Percentiles rank a stretch among this genome's conserved stretches.
Evolutionary conservation across 2,888 invertebrate species (phyloP).

Genomic region (Griposia aprilina): DNA sequence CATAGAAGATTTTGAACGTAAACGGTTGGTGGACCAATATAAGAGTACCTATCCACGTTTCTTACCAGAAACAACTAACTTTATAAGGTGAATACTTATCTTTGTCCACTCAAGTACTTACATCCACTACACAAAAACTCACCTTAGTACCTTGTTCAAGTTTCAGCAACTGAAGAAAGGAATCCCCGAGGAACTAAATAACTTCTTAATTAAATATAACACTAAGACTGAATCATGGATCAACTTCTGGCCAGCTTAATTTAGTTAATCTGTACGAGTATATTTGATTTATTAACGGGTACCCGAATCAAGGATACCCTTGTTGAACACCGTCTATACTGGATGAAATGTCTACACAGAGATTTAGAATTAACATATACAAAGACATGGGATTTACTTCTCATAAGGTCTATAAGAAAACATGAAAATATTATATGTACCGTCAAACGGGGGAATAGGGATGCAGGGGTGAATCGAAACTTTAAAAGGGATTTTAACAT

Average conservation of each 20-base stretch:
- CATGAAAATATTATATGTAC: background rate
- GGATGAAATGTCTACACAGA: conserved; percentile 38
- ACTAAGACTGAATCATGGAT: conserved; percentile 60
- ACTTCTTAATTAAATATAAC: conserved; percentile 60
- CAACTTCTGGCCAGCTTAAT: conserved; percentile 53
- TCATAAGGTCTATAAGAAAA: background rate
- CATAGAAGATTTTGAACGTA: background rate
- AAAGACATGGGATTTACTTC: conserved; percentile 22
- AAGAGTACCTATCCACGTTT: background rate
- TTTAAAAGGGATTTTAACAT: no score
- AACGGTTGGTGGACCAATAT: background rate
- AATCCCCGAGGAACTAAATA: conserved; percentile 39
- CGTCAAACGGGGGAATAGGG: no score
- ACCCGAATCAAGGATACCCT: conserved; percentile 44
- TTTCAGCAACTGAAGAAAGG: conserved; percentile 36
- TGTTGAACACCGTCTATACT: conserved; percentile 33
- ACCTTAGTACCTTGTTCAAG: conserved; percentile 15
- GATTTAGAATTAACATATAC: conserved; percentile 40
- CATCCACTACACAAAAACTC: conserved; percentile 3
- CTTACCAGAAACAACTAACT: background rate
- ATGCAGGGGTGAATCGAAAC: no score
- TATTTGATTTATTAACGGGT: conserved; percentile 58
- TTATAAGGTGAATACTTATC: background rate
- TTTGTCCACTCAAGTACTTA: background rate
- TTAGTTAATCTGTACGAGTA: conserved; percentile 49